Percentiles rank a stretch among this genome's conserved stretches.
Conservation (phyloP, 2,113 vertebrate genomes). For the Corvus cornix region DNA sequence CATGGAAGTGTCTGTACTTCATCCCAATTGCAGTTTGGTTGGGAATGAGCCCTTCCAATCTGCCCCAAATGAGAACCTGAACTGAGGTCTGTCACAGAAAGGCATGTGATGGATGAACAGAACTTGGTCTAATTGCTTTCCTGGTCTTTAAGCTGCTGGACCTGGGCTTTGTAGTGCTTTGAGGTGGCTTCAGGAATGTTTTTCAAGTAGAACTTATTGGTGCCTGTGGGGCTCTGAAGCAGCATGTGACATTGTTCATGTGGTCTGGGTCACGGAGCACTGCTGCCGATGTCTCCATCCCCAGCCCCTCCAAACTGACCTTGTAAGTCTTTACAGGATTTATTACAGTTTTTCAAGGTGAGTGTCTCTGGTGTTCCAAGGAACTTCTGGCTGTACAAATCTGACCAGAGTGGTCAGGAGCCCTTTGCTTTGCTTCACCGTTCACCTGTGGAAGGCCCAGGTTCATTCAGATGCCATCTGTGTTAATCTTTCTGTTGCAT, state of each 20-base stretch:
- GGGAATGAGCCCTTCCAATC: neutral
- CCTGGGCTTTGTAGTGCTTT: neutral
- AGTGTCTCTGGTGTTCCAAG: neutral
- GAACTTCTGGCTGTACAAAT: neutral
- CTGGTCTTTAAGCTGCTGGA: neutral
- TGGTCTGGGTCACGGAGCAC: accelerated
- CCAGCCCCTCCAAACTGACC: neutral
- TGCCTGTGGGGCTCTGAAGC: neutral
- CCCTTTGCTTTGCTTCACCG: neutral
- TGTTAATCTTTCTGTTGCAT: neutral
- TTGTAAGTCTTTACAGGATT: neutral
- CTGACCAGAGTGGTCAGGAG: neutral
- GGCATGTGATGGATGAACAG: neutral
- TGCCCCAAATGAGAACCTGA: neutral
- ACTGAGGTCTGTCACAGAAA: neutral
- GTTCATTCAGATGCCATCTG: neutral
- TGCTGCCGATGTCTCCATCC: neutral
- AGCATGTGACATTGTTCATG: neutral
- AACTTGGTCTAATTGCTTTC: neutral
- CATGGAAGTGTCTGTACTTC: neutral
- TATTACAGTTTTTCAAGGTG: neutral
- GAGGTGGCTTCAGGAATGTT: neutral
- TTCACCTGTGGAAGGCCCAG: neutral
- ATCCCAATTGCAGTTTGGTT: neutral
- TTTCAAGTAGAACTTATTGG: neutral